Conservation (phyloP, 1,140 invertebrate genomes). For the Drosophila dunni region DNA sequence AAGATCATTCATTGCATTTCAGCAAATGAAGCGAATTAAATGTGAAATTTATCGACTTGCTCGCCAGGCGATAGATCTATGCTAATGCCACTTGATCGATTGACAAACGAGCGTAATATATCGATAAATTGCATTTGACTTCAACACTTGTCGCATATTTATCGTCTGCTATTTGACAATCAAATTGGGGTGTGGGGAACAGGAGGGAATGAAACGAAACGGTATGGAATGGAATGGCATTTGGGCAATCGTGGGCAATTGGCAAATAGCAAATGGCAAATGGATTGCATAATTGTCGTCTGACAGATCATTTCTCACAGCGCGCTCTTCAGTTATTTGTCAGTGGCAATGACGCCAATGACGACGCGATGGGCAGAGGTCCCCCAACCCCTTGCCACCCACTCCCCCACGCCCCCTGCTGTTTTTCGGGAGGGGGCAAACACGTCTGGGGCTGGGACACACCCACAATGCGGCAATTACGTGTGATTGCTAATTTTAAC, state of each 20-base stretch:
- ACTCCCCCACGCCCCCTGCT: neutral
- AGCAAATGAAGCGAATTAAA: conserved; percentile 8
- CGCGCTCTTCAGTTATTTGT: conserved; percentile 42
- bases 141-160: conserved; percentile 34
- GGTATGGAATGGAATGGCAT: conserved; percentile 34
- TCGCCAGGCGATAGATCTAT: conserved; percentile 1
- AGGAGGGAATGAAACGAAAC: neutral
- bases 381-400: neutral
- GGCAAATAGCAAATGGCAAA: conserved; percentile 41
- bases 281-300: conserved; percentile 68
- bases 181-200: neutral
- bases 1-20: conserved; percentile 5
- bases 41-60: conserved; percentile 28
- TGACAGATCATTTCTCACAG: conserved; percentile 68
- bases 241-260: conserved; percentile 31
- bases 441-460: conserved; percentile 19
- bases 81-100: conserved; percentile 27
- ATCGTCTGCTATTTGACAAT: conserved; percentile 29
- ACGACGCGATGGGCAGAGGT: conserved; percentile 55
- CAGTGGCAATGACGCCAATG: conserved; percentile 74
- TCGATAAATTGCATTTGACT: conserved; percentile 47
- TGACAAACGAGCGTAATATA: conserved; percentile 41
- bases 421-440: neutral
- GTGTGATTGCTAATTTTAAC: conserved; percentile 37
- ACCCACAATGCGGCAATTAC: conserved; percentile 44